Evolutionary conservation across 2,113 vertebrate genomes (phyloP).

Genomic region (Cyphotilapia sp.): DNA sequence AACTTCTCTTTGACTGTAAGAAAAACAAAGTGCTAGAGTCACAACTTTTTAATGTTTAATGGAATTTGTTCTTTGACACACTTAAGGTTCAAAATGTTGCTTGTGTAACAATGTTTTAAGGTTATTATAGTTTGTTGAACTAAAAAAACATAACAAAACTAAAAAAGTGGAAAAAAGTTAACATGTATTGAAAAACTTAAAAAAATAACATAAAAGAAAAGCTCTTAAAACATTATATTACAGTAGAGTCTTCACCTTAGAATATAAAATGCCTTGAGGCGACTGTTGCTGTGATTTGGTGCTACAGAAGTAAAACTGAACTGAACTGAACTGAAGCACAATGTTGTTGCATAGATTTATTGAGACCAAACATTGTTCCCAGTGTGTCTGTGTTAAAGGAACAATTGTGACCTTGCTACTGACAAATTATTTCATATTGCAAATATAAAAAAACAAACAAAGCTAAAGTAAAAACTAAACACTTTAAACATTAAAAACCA

Average conservation of each 20-base stretch:
- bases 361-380: neutral
- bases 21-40: neutral
- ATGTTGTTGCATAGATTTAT: neutral
- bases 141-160: neutral
- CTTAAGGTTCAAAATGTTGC: neutral
- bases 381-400: neutral
- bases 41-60: neutral
- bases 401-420: neutral
- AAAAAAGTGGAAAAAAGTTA: neutral
- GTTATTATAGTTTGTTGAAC: neutral
- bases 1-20: constrained; percentile 93
- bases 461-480: neutral
- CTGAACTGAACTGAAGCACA: neutral
- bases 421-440: neutral
- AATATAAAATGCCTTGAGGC: neutral
- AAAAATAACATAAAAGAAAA: neutral
- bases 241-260: neutral
- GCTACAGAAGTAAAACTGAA: neutral
- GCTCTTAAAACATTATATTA: neutral
- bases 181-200: neutral
- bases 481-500: neutral
- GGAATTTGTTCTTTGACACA: neutral
- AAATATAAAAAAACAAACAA: neutral
- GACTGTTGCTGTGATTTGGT: neutral
- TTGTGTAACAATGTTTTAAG: neutral